A percentile compares a stretch with the other conserved stretches of the same genome.
These are phyloP conservation scores for Apolygus lucorum DNA, from an alignment of 1,140 invertebrate genomes.

Conservation along the genomic window DNA sequence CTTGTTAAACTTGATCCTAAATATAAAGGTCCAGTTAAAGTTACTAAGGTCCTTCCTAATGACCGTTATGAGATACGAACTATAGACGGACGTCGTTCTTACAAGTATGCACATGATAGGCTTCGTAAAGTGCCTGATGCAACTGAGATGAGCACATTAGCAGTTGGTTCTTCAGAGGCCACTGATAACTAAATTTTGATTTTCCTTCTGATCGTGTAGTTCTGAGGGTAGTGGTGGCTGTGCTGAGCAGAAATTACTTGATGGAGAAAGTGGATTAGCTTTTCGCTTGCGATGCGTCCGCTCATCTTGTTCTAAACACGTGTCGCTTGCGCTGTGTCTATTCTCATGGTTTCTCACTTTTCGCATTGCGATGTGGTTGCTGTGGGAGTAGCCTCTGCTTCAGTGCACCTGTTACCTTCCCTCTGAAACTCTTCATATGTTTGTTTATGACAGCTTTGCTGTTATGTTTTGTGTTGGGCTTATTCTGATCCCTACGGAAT, in stretches of 20 bases:
- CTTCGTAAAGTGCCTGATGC: conserved; percentile 14
- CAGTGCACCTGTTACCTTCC: conserved; percentile 3
- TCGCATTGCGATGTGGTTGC: conserved; percentile 12
- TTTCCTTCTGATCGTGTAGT: neutral
- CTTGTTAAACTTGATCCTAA: neutral
- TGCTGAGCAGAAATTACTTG: neutral
- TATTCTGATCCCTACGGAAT: too few species aligned
- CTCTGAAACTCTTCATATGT: too few species aligned
- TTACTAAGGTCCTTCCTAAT: conserved; percentile 10
- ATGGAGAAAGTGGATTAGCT: conserved; percentile 4
- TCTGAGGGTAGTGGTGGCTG: neutral
- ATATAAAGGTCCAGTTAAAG: conserved; percentile 1
- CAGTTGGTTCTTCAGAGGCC: conserved; percentile 1
- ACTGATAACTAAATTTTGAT: neutral
- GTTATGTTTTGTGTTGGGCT: too few species aligned
- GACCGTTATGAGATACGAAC: neutral
- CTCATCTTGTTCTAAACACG: conserved; percentile 3
- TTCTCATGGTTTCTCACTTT: conserved; percentile 10
- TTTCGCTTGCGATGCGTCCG: conserved; percentile 13
- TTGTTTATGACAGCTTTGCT: too few species aligned
- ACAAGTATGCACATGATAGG: conserved; percentile 8
- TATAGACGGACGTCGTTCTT: neutral
- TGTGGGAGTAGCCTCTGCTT: conserved; percentile 1
- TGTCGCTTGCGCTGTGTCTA: conserved; percentile 14
- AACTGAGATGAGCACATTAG: conserved; percentile 5